Percentiles rank a stretch among this genome's conserved stretches.
Conservation (phyloP, 2,113 vertebrate genomes). For the Tringa solitaria region DNA sequence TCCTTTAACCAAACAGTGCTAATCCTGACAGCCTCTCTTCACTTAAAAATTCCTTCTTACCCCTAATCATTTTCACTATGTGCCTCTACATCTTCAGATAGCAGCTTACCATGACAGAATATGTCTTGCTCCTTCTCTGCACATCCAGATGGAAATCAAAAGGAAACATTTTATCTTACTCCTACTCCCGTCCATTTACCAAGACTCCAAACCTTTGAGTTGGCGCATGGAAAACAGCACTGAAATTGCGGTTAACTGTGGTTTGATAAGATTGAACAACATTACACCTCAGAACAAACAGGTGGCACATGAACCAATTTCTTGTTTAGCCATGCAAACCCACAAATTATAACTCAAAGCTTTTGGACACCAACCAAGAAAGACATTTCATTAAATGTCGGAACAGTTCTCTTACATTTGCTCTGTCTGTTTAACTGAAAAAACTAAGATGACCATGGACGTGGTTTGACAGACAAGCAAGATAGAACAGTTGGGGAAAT, state of each 20-base stretch:
- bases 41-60: background rate
- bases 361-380: background rate
- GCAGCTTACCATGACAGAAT: background rate
- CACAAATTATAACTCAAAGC: background rate
- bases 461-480: background rate
- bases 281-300: background rate
- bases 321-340: background rate
- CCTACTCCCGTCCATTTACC: constrained; percentile 5
- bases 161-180: constrained; percentile 32
- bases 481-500: constrained; percentile 43
- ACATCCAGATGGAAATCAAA: constrained; percentile 36
- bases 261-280: background rate
- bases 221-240: rapidly evolving
- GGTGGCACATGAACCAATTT: background rate
- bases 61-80: background rate
- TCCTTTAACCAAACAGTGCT: background rate
- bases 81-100: background rate
- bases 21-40: background rate
- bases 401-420: background rate
- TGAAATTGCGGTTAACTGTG: background rate
- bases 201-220: background rate
- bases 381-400: background rate
- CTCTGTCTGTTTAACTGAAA: background rate
- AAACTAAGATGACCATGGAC: background rate
- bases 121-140: background rate